Evolutionary conservation across 2,888 invertebrate genomes (phyloP), one percentile per base, ranked within the genome.

Genomic region (Pachliopta kotzebuea): DNA sequence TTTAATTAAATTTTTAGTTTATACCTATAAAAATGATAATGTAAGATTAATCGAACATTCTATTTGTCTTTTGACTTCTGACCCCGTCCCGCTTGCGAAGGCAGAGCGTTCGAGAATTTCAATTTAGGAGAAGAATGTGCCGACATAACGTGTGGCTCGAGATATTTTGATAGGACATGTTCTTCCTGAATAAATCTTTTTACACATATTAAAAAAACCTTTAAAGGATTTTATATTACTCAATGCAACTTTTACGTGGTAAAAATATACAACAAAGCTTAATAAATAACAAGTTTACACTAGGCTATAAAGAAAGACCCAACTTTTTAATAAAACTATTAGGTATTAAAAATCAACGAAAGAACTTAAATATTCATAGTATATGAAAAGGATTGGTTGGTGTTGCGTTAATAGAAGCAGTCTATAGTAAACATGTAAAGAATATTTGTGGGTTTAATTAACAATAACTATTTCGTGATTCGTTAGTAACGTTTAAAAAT

Each of bases 71-170:
- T 86, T 84, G 85, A 85, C 85, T 86, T 82, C 76, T 83, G 86
- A 86, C 86, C 87, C 85, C 84, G 78, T 85, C 88, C 86, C 82
- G 79, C 79, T 79, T 74, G 77, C 79, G 83, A 81, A 84, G 85
- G 88, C 85, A 85, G 84, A 85, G 84, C 86, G 88, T 86, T 86
- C 86, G 88, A 91, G 92, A 92, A 92, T 92, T 92, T 91, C 92
- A 92, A 92, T 92, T 92, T 92, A 90, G 85, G 90, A 91, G 92
- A 92, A 92, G 92, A 92, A 92, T 92, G 92, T 85, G 92, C 88
- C 91, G 86, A 90, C 91, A 90, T 89, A 91, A 90, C 90, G 90
- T 90, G 90, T 90, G 87, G 88, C 88, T 88, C 89, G 87, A 90
- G 90, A 90, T 90, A 91, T 91, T 91, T 91, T 91, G 90, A 91